Percentiles rank a stretch among this genome's conserved stretches.
These are phyloP conservation scores for Martes martes DNA, from an alignment of 2,113 vertebrate genomes.

Conservation along the genomic window DNA sequence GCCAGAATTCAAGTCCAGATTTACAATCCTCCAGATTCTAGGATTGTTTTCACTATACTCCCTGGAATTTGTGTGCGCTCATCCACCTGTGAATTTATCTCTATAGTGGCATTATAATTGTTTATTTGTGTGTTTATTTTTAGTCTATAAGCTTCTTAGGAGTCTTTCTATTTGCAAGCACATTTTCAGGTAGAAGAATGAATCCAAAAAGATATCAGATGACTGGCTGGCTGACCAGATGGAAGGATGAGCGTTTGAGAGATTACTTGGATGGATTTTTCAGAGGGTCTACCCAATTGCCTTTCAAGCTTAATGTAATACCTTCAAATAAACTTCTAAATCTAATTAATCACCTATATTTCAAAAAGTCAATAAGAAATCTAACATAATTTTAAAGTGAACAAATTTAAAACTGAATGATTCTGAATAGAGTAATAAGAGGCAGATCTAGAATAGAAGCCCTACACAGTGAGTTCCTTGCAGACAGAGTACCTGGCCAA, in stretches of 20 bases:
- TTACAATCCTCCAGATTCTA: background rate
- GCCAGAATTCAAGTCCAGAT: conserved; percentile 6
- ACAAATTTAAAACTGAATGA: background rate
- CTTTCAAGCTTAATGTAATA: background rate
- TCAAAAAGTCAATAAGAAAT: background rate
- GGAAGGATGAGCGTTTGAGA: background rate
- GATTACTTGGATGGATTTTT: background rate
- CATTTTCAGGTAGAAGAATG: background rate
- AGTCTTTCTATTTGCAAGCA: background rate
- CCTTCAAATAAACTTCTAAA: background rate
- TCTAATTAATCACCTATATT: background rate
- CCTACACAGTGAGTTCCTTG: background rate
- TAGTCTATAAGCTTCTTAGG: background rate
- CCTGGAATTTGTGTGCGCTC: background rate
- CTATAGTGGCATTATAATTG: background rate
- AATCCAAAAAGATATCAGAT: background rate
- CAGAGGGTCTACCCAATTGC: background rate
- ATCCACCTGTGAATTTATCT: background rate
- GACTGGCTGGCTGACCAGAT: background rate
- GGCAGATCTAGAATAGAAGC: background rate
- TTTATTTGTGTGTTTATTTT: background rate
- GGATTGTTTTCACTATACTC: background rate
- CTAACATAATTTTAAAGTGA: conserved; percentile 16
- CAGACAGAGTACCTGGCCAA: background rate
- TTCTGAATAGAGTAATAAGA: background rate